phyloP scores from a whole-genome alignment of 2,888 invertebrate species.

The Euzetes globulus region DNA sequence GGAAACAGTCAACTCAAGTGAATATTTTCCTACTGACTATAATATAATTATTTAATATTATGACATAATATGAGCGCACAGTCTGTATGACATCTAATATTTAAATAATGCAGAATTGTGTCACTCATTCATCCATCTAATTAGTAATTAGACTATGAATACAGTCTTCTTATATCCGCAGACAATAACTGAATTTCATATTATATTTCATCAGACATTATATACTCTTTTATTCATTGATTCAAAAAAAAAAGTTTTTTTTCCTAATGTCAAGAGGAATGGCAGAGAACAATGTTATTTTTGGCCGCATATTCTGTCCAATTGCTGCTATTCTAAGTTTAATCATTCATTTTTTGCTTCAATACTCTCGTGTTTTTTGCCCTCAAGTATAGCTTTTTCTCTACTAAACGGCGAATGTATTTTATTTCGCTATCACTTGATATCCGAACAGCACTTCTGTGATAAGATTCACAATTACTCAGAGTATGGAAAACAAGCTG shows the following conservation, averaged over 20 bases:
- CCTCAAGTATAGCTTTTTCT: not conserved
- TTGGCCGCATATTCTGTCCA: not conserved
- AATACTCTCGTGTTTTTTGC: not conserved
- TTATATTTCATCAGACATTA: not conserved
- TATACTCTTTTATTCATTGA: not conserved
- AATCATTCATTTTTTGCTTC: not conserved
- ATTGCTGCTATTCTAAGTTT: not conserved
- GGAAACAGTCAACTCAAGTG: not conserved
- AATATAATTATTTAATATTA: not conserved
- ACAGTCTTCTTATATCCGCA: not conserved
- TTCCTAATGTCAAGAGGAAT: not conserved
- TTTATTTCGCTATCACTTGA: not conserved
- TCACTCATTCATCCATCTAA: conserved; percentile 1
- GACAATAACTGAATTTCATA: no score
- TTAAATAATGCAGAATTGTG: conserved; percentile 20
- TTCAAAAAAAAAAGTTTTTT: not conserved
- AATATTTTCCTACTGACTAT: not conserved
- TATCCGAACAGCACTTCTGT: not conserved
- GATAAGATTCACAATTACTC: not conserved
- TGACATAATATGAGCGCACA: not conserved
- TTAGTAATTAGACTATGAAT: conserved; percentile 13
- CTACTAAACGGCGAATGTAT: not conserved
- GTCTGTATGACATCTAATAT: conserved; percentile 13
- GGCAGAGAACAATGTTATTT: not conserved
- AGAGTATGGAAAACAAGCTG: no score